Evolutionary conservation across 2,888 invertebrate genomes (phyloP).

Genomic region (Plemyria rubiginata): DNA sequence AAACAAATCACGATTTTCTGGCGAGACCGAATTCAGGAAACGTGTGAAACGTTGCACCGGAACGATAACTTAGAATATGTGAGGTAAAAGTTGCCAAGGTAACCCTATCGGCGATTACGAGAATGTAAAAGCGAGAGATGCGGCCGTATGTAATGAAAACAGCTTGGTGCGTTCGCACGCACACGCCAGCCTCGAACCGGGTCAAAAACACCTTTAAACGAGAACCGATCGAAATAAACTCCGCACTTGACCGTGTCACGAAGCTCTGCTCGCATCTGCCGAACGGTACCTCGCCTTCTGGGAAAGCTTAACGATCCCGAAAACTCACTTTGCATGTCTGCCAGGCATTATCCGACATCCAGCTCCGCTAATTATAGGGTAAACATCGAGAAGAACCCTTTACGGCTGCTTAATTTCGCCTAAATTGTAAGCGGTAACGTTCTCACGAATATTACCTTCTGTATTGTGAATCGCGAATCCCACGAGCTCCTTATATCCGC

Average conservation of each 20-base stretch:
- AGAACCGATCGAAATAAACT: conserved; percentile 79
- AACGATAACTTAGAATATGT: conserved; percentile 26
- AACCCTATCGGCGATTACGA: conserved; percentile 79
- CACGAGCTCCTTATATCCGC: conserved; percentile 73
- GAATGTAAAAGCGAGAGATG: conserved; percentile 81
- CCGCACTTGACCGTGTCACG: conserved; percentile 81
- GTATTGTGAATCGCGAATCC: conserved; percentile 70
- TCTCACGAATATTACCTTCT: conserved; percentile 82
- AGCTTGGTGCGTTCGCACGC: conserved; percentile 70
- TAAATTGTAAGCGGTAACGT: conserved; percentile 75
- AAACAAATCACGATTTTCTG: conserved; percentile 74
- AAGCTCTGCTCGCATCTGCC: conserved; percentile 75
- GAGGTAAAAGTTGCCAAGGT: conserved; percentile 53
- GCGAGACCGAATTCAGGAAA: conserved; percentile 55
- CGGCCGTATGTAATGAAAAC: conserved; percentile 80
- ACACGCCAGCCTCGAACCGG: conserved; percentile 70
- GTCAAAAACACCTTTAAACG: conserved; percentile 83
- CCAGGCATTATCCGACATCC: conserved; percentile 71
- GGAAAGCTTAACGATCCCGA: conserved; percentile 80
- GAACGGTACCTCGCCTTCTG: conserved; percentile 81
- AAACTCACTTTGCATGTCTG: conserved; percentile 81
- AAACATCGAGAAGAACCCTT: conserved; percentile 72
- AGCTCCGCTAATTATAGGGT: conserved; percentile 77
- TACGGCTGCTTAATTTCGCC: conserved; percentile 75
- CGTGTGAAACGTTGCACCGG: conserved; percentile 41